phyloP scores from a whole-genome alignment of 2,797 vertebrate species.

The Glyptemys insculpta region DNA sequence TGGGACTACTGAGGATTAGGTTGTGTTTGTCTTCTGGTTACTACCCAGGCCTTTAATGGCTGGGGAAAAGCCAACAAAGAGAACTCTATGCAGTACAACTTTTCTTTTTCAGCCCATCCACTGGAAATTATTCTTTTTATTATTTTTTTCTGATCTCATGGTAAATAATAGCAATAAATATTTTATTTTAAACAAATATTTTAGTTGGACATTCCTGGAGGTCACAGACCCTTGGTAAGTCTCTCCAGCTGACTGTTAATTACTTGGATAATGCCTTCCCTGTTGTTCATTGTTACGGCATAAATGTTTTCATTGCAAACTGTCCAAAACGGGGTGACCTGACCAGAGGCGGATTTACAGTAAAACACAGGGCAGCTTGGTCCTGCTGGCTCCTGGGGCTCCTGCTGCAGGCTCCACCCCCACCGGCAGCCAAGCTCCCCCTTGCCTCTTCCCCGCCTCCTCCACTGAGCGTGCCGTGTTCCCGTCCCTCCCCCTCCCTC shows the following conservation, averaged over 20 bases:
- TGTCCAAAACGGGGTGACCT: not conserved
- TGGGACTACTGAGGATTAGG: not conserved
- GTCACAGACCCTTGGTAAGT: conserved; percentile 20
- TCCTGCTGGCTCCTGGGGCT: no score
- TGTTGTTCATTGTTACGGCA: conserved; percentile 12
- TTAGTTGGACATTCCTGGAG: conserved; percentile 21
- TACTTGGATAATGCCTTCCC: conserved; percentile 18
- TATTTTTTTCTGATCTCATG: not conserved
- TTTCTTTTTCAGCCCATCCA: conserved; percentile 1
- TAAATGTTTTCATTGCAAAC: conserved; percentile 31
- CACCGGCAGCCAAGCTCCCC: no score
- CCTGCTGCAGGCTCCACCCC: no score
- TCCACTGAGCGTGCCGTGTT: no score
- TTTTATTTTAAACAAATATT: not conserved
- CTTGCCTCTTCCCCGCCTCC: no score
- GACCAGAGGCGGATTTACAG: no score
- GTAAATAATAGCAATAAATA: conserved; percentile 63
- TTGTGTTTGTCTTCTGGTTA: not conserved
- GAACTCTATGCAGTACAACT: not conserved
- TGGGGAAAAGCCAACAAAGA: conserved; percentile 23
- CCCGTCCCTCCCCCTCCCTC: no score
- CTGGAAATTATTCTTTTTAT: not conserved
- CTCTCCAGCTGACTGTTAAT: conserved; percentile 33
- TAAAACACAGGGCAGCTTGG: no score
- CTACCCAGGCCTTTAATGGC: not conserved